Evolutionary conservation across 2,113 vertebrate species (phyloP).

Genomic region (Hydrochoerus hydrochaeris): DNA sequence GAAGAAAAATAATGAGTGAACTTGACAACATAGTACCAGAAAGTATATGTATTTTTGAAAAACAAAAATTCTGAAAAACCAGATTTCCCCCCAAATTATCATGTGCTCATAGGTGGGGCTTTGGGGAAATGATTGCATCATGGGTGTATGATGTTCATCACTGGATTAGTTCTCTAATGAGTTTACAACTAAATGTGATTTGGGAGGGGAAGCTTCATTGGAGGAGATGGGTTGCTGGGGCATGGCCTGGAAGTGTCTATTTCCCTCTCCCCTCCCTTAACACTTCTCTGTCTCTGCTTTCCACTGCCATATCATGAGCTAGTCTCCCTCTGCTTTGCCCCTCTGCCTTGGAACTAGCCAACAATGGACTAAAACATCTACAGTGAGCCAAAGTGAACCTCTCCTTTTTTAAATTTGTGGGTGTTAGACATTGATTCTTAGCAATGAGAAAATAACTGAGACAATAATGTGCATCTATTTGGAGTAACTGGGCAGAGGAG

Average conservation of each 20-base stretch:
- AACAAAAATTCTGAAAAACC: neutral
- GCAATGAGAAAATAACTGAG: neutral
- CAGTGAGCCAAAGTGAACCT: neutral
- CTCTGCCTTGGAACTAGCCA: neutral
- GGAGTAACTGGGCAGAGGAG: neutral
- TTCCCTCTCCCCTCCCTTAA: neutral
- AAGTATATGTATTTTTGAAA: neutral
- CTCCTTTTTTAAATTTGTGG: neutral
- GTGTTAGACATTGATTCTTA: neutral
- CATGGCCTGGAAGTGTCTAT: neutral
- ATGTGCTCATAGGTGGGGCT: neutral
- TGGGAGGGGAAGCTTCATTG: neutral
- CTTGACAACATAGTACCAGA: neutral
- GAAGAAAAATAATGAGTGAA: neutral
- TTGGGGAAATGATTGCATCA: neutral
- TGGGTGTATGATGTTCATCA: neutral
- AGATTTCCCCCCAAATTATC: rapidly evolving
- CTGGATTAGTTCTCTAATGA: neutral
- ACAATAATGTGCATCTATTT: neutral
- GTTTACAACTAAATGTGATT: neutral
- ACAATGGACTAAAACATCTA: neutral
- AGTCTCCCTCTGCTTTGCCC: neutral
- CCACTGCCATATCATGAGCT: neutral
- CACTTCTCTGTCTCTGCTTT: neutral
- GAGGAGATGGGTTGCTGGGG: neutral